Percentiles rank a stretch among this genome's conserved stretches.
These are phyloP conservation scores for Rhinolophus sinicus DNA, from an alignment of 2,113 vertebrate genomes.

Conservation along the genomic window DNA sequence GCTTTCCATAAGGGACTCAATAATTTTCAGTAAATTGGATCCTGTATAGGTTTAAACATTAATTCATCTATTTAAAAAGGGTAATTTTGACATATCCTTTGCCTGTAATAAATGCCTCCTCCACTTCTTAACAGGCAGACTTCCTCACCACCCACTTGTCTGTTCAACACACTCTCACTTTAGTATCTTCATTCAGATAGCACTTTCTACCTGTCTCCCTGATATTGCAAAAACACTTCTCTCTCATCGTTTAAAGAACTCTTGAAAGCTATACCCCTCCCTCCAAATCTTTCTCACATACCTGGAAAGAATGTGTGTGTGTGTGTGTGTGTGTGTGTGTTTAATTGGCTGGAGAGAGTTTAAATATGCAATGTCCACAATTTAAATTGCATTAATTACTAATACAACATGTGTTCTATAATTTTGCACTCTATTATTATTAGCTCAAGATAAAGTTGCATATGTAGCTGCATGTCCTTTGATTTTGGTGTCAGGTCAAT, in stretches of 20 bases:
- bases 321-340: not conserved
- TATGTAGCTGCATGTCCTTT: not conserved
- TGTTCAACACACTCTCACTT: conserved; percentile 42
- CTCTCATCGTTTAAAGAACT: not conserved
- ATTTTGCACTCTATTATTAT: not conserved
- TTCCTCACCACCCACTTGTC: conserved; percentile 78
- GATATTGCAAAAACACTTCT: not conserved
- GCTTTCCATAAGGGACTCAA: conserved; percentile 77
- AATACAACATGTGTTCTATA: not conserved
- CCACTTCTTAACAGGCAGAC: conserved; percentile 77
- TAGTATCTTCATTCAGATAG: conserved; percentile 31
- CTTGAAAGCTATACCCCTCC: not conserved
- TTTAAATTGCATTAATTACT: not conserved
- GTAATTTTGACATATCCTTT: conserved; percentile 83
- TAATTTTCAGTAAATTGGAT: conserved; percentile 80
- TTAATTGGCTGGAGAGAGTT: not conserved
- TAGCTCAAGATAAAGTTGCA: not conserved
- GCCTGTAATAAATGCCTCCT: conserved; percentile 82
- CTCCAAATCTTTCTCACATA: not conserved
- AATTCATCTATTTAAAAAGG: conserved; percentile 84
- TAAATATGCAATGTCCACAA: not conserved
- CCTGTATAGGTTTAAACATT: conserved; percentile 77
- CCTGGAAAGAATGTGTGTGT: not conserved
- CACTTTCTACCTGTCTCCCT: conserved; percentile 54
- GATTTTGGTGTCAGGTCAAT: not conserved